These are phyloP conservation scores for Melanotaenia pygmaea DNA, from an alignment of 2,797 vertebrate species.

Conservation along the genomic window DNA sequence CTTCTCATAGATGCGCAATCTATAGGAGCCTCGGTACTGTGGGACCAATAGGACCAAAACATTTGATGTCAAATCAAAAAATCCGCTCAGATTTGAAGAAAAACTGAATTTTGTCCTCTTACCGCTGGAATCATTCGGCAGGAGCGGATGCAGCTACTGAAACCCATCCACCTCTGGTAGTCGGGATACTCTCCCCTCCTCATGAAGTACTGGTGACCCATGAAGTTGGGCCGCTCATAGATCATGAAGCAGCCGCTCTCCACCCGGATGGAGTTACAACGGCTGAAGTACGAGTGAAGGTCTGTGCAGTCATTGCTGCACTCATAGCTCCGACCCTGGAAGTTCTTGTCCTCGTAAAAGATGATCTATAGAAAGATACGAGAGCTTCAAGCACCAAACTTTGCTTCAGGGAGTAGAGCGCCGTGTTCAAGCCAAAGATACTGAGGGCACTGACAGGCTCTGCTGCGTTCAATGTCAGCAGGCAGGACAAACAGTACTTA, in stretches of 20 bases:
- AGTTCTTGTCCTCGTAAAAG: slow-evolving; percentile 87
- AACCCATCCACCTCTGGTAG: slow-evolving; percentile 87
- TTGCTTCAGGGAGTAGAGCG: not conserved
- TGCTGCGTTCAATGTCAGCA: slow-evolving; percentile 36
- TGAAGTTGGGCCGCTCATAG: slow-evolving; percentile 85
- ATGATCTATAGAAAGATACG: slow-evolving; percentile 73
- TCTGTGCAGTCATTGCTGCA: slow-evolving; percentile 86
- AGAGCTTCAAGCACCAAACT: not conserved
- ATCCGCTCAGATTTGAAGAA: not conserved
- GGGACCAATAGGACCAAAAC: not conserved
- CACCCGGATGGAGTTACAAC: slow-evolving; percentile 86
- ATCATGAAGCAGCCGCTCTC: slow-evolving; percentile 87
- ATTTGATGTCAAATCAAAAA: not conserved
- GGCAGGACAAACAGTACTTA: slow-evolving; percentile 73
- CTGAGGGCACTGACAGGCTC: slow-evolving; percentile 10
- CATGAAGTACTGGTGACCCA: slow-evolving; percentile 87
- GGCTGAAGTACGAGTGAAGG: slow-evolving; percentile 84
- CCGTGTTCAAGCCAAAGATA: slow-evolving; percentile 16
- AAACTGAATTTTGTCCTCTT: slow-evolving; percentile 17
- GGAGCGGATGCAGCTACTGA: slow-evolving; percentile 84
- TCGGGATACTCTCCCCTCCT: slow-evolving; percentile 84
- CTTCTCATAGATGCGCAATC: slow-evolving; percentile 86
- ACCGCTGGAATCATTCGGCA: slow-evolving; percentile 84
- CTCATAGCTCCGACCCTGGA: slow-evolving; percentile 86
- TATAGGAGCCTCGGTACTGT: slow-evolving; percentile 85